Conservation (phyloP, 2,888 invertebrate genomes). For the Sclerodermus sp. region DNA sequence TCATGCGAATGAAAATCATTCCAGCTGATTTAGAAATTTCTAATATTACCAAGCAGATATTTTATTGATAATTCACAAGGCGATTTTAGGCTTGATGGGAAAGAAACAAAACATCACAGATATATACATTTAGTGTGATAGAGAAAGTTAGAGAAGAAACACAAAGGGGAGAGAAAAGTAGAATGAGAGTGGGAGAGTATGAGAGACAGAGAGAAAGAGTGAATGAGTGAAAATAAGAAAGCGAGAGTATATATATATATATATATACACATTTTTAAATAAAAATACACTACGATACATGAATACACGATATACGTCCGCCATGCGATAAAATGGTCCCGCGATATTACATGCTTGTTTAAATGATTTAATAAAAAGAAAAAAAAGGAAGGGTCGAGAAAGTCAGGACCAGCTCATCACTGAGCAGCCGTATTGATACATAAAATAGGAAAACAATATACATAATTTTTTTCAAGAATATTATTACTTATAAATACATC, state of each 20-base stretch:
- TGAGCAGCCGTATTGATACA: constrained; percentile 36
- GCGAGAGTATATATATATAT: constrained; percentile 21
- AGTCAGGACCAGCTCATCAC: constrained; percentile 37
- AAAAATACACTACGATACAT: constrained; percentile 36
- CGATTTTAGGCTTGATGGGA: neutral
- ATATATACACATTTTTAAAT: constrained; percentile 41
- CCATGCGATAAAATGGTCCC: constrained; percentile 35
- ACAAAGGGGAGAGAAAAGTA: neutral
- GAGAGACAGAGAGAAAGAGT: neutral
- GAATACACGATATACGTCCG: constrained; percentile 34
- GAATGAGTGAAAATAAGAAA: neutral
- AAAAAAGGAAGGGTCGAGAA: too few species aligned
- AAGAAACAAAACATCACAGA: constrained; percentile 28
- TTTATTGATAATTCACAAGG: neutral
- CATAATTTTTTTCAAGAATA: constrained; percentile 46
- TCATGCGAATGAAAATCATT: constrained; percentile 30
- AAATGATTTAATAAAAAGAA: constrained; percentile 13
- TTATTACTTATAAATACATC: constrained; percentile 51
- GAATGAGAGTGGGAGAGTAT: too few species aligned
- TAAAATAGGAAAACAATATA: constrained; percentile 44
- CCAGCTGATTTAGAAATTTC: constrained; percentile 21
- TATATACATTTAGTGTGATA: constrained; percentile 16
- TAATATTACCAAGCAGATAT: too few species aligned
- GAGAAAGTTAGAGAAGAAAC: neutral
- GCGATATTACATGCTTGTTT: constrained; percentile 17